Base-by-base conservation (phyloP, 1,140 invertebrate genomes). In the Zaprionus nigranus region DNA sequence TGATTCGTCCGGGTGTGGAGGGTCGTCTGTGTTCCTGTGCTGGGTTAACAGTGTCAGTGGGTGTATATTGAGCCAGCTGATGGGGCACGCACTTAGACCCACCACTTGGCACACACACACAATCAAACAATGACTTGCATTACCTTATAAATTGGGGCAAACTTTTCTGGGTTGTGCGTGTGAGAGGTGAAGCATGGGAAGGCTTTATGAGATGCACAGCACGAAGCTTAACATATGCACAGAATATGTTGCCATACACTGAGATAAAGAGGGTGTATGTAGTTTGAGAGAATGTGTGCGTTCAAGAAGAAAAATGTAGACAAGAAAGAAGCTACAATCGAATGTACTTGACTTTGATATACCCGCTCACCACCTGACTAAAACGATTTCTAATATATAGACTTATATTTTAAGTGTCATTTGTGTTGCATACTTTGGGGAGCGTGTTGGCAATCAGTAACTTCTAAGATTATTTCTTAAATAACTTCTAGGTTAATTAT, bases 61-160 rank as follows among this genome's bases (percentile, higher is more conserved):
- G 75, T 90, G 85, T 88, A 88, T n/a, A 90, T 90, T 88, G 85
- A 88, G 90, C 81, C 85, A 72, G 78, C 79, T 84, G 54, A 73
- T 60, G 40, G 30, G 34, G 22, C 17, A 40, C 51, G 40, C 20
- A 61, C n/a, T n/a, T n/a, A n/a, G n/a, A n/a, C n/a, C n/a, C 17
- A 22, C 38, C 12, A 20, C 9, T 11, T 34, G 9, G 30, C 30
- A 34, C n/a, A 38, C 28, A n/a, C 54, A 85, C 68, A 74, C 82
- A 90, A 76, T 84, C 81, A 81, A 79, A 84, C 81, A 88, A 84
- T 90, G 85, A 79, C 81, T 73, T 76, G 81, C 78, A 90, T 79
- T 79, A 75, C 65, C 65, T 70, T 67, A 78, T 77, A 90, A 85
- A 90, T 82, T 72, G 85, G 59, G 58, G 69, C 75, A 68, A 46